A percentile compares a stretch with the other conserved stretches of the same genome.
Conservation (phyloP, 37 sponge, comb jelly and placozoan species). For the Beroe forskalii region DNA sequence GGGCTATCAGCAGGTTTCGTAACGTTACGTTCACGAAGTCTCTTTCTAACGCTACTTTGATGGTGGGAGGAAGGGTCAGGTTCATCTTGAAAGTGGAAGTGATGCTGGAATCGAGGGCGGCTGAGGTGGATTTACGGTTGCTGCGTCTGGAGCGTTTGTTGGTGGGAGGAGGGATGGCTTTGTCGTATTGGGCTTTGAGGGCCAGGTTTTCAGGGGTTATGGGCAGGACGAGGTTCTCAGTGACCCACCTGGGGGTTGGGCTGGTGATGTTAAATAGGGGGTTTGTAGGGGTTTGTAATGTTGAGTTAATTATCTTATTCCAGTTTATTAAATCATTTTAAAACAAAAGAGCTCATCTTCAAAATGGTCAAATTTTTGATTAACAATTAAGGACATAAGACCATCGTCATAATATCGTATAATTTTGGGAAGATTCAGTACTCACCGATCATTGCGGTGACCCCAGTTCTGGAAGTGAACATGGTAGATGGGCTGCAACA, state of each 20-base stretch:
- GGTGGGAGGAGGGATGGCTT: neutral
- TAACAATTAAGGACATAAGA: too few species aligned
- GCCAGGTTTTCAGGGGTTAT: slow-evolving; percentile 18
- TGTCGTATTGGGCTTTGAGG: neutral
- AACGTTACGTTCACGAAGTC: slow-evolving; percentile 52
- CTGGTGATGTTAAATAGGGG: neutral
- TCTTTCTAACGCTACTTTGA: slow-evolving; percentile 28
- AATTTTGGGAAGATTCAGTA: too few species aligned
- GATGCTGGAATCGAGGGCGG: neutral
- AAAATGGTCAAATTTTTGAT: too few species aligned
- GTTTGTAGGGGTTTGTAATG: neutral
- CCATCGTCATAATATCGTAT: too few species aligned
- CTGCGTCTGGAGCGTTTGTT: neutral
- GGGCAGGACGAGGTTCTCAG: slow-evolving; percentile 27
- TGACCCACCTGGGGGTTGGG: slow-evolving; percentile 22
- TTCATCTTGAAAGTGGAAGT: neutral
- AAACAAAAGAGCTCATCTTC: too few species aligned
- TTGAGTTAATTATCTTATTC: too few species aligned
- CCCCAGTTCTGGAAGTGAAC: slow-evolving; percentile 63
- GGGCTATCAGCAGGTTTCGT: neutral
- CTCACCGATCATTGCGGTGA: neutral
- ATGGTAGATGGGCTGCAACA: slow-evolving; percentile 4
- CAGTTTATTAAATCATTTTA: too few species aligned
- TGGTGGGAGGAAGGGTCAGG: slow-evolving; percentile 21
- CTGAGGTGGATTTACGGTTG: neutral